Base-by-base conservation (phyloP, 2,888 invertebrate genomes). In the Plagodis pulveraria region DNA sequence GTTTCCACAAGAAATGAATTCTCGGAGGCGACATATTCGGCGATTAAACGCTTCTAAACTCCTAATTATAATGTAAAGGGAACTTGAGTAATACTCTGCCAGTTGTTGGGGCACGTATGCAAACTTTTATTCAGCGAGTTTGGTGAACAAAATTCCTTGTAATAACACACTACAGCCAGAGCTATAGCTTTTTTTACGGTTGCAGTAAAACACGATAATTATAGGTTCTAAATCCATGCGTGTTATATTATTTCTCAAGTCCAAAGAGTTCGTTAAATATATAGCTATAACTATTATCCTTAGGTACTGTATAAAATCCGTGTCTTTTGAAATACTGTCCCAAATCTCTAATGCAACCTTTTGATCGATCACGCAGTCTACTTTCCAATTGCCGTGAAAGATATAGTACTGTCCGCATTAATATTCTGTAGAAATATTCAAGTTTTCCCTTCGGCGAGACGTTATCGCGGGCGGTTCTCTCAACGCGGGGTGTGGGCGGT, bases 371-470 rank as follows among this genome's bases (percentile, higher is more conserved):
- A 36, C 8, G 10, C 5, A 8, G 40, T 40, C 10, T 10, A 40
- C 8, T 40, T 40, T 7, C 40, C 40, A 44, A 40, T 43, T 40
- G 42, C 46, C 48, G 48, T 41, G 10, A 12, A 22, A 61, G 56
- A 36, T 61, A 32, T 10, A 36, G 11, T 61, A 61, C 60, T 61
- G 60, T 38, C 22, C 32, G 52, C 40, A 52, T 56, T 52, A 56
- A 61, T 61, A 61, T 56, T 61, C 56, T 48, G 56, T 46, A 56
- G 60, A 61, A 61, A 90, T 89, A 87, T 89, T 89, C 87, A 86
- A 87, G 87, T 89, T 89, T 87, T 88, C 89, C 88, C 84, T 89
- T 88, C 83, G 83, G 83, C 85, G 83, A 83, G 87, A 86, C 88
- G 86, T 88, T 90, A 89, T 89, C 89, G 85, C 83, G 77, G 84